Evolutionary conservation across 1,140 invertebrate genomes (phyloP).

Genomic region (Achroia grisella): DNA sequence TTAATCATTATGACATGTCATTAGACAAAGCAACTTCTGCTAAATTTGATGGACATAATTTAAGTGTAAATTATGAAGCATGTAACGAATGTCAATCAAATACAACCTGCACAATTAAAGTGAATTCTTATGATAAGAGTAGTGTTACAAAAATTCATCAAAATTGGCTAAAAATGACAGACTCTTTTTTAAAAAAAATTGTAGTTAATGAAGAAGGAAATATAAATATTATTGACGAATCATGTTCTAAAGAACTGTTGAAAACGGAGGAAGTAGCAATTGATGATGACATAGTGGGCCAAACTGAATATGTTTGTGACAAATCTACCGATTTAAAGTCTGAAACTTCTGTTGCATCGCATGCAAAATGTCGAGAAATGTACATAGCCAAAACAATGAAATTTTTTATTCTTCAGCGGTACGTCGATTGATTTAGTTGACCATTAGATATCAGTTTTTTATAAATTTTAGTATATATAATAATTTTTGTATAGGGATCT

Average conservation of each 20-base stretch:
- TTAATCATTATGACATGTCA: constrained; percentile 40
- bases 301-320: not conserved
- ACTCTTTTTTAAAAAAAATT: constrained; percentile 49
- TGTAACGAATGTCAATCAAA: constrained; percentile 37
- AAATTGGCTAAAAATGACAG: constrained; percentile 48
- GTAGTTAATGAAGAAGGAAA: constrained; percentile 45
- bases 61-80: constrained; percentile 37
- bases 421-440: constrained; percentile 5
- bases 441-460: not conserved
- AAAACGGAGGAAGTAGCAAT: constrained; percentile 5
- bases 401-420: constrained; percentile 50
- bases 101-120: constrained; percentile 40
- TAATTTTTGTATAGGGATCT: constrained; percentile 32
- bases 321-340: constrained; percentile 9
- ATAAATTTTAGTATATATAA: not conserved
- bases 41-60: constrained; percentile 38
- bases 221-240: constrained; percentile 30
- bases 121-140: constrained; percentile 29
- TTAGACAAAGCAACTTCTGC: constrained; percentile 39
- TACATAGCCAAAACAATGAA: constrained; percentile 35
- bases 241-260: constrained; percentile 12
- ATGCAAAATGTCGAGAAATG: constrained; percentile 40
- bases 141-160: constrained; percentile 25
- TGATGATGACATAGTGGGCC: constrained; percentile 1
- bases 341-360: constrained; percentile 17